Conservation (phyloP, 2,797 vertebrate genomes). For the Pogonophryne albipinna region DNA sequence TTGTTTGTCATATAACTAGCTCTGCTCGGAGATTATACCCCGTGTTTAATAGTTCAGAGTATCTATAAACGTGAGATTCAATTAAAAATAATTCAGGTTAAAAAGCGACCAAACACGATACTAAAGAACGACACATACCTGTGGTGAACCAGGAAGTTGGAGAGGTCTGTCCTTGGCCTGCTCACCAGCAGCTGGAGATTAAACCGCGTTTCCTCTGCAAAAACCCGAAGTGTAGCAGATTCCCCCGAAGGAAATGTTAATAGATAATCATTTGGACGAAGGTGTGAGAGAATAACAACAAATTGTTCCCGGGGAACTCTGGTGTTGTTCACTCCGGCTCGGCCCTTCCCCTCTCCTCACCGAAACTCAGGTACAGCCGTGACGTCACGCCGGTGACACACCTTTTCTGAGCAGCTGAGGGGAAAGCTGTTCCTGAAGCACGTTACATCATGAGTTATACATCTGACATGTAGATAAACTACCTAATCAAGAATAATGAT, state of each 20-base stretch:
- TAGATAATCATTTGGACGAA: too few species aligned
- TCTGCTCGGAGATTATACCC: too few species aligned
- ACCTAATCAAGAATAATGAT: background rate
- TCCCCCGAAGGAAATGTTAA: background rate
- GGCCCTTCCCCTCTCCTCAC: conserved; percentile 61
- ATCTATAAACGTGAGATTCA: background rate
- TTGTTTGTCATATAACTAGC: background rate
- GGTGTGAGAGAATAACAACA: background rate
- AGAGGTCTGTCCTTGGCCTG: conserved; percentile 22
- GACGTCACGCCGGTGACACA: conserved; percentile 83
- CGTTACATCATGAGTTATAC: background rate
- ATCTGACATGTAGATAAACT: background rate
- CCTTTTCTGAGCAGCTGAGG: conserved; percentile 62
- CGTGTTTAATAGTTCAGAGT: accelerated
- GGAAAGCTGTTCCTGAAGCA: conserved; percentile 1
- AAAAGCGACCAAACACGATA: conserved; percentile 16
- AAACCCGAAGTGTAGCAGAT: background rate
- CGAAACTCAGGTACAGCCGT: conserved; percentile 86
- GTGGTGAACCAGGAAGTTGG: conserved; percentile 72
- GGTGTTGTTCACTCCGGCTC: conserved; percentile 28
- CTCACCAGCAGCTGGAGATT: conserved; percentile 29
- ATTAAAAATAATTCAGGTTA: too few species aligned
- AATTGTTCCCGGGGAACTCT: background rate
- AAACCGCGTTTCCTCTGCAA: background rate
- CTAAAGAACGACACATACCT: conserved; percentile 56